Evolutionary conservation across 1,140 invertebrate genomes (phyloP).

Genomic region (Drosophila lowei): DNA sequence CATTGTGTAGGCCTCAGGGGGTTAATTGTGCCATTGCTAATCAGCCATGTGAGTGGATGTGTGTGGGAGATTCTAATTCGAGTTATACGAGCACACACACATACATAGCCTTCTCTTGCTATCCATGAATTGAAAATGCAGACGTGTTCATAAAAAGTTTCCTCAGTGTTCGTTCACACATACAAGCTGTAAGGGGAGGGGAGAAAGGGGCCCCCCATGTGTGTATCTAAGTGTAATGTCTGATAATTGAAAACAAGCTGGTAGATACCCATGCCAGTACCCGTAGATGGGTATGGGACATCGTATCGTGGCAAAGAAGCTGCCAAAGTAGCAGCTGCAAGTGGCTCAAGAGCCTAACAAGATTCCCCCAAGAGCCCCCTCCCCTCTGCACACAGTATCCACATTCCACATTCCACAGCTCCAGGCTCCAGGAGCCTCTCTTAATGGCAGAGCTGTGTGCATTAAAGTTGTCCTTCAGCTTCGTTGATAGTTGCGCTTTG

Average conservation of each 20-base stretch:
- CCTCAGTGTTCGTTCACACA: conserved; percentile 26
- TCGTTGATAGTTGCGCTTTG: conserved; percentile 39
- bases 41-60: conserved; percentile 13
- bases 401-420: neutral
- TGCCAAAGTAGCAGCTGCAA: conserved; percentile 35
- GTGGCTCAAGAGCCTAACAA: conserved; percentile 16
- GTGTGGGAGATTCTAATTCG: neutral
- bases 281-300: conserved; percentile 7
- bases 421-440: conserved; percentile 9
- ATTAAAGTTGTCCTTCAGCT: conserved; percentile 39
- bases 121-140: conserved; percentile 33
- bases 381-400: conserved; percentile 15
- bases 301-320: conserved; percentile 22
- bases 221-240: conserved; percentile 50
- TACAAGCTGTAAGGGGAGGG: conserved; percentile 10
- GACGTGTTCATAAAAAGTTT: conserved; percentile 44
- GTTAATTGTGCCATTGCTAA: conserved; percentile 42
- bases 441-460: conserved; percentile 38
- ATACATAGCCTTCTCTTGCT: neutral
- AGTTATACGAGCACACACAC: neutral
- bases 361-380: neutral
- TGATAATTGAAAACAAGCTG: conserved; percentile 68
- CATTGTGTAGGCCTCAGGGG: conserved; percentile 30
- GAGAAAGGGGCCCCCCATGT: neutral
- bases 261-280: conserved; percentile 12